Conservation (phyloP, 1,140 invertebrate genomes). For the Tenebrio molitor region DNA sequence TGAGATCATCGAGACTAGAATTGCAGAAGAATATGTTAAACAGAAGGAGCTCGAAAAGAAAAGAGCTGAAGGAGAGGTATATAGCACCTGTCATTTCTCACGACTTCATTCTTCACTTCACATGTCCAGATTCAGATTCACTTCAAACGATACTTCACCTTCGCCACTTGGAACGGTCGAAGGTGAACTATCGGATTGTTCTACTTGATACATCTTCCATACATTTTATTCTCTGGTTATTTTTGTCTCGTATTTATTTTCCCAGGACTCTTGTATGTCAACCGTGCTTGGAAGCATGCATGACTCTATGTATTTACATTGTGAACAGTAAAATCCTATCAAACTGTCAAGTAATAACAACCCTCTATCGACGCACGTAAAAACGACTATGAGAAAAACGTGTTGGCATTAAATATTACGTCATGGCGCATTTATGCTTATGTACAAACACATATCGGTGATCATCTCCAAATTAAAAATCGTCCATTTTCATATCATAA, state of each 20-base stretch:
- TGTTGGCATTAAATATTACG: neutral
- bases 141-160: neutral
- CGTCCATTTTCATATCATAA: slow-evolving; percentile 41
- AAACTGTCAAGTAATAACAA: slow-evolving; percentile 13
- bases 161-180: too few species aligned
- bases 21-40: slow-evolving; percentile 94
- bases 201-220: neutral
- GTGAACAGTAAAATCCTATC: slow-evolving; percentile 32
- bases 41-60: slow-evolving; percentile 96
- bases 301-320: slow-evolving; percentile 44
- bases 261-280: slow-evolving; percentile 48
- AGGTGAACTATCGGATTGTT: neutral
- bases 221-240: slow-evolving; percentile 61
- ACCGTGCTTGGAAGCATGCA: slow-evolving; percentile 49
- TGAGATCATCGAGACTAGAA: slow-evolving; percentile 91
- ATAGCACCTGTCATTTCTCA: slow-evolving; percentile 21
- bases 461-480: slow-evolving; percentile 3
- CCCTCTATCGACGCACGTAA: slow-evolving; percentile 50
- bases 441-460: too few species aligned
- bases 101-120: slow-evolving; percentile 20
- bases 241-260: slow-evolving; percentile 66
- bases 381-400: neutral
- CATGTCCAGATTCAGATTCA: neutral
- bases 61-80: slow-evolving; percentile 93
- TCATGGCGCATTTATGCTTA: too few species aligned